Conservation (phyloP, 2,797 vertebrate species). For the Sebastes kiyomatsui region DNA sequence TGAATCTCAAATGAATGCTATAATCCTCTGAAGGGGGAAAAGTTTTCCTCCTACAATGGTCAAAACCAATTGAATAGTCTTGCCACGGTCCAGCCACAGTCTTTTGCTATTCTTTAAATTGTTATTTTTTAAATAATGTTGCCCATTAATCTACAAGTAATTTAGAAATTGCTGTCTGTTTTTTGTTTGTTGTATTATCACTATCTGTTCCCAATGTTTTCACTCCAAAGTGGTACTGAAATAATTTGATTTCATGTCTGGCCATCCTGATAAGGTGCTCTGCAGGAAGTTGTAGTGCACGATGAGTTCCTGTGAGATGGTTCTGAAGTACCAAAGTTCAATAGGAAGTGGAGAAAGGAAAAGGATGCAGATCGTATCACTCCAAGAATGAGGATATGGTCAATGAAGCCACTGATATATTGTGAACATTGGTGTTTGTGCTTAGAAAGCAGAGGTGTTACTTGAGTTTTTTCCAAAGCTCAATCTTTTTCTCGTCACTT, state of each 20-base stretch:
- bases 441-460: slow-evolving; percentile 27
- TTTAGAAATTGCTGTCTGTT: background rate
- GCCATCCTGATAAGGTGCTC: slow-evolving; percentile 82
- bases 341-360: slow-evolving; percentile 75
- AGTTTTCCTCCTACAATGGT: background rate
- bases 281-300: slow-evolving; percentile 87
- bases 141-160: background rate
- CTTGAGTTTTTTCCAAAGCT: background rate
- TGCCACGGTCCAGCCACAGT: background rate
- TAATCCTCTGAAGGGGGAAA: background rate
- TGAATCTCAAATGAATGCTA: background rate
- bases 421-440: slow-evolving; percentile 5
- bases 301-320: slow-evolving; percentile 85
- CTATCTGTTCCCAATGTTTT: slow-evolving; percentile 9
- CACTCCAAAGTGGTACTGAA: background rate
- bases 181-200: background rate
- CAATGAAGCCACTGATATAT: slow-evolving; percentile 43
- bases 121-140: background rate
- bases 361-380: slow-evolving; percentile 71
- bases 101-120: background rate
- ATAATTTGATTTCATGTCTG: slow-evolving; percentile 62
- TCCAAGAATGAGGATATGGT: slow-evolving; percentile 68
- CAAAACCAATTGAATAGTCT: background rate
- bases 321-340: slow-evolving; percentile 70
- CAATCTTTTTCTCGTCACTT: background rate